phyloP scores from a whole-genome alignment of 2,113 vertebrate genomes.

The Numenius arquata region DNA sequence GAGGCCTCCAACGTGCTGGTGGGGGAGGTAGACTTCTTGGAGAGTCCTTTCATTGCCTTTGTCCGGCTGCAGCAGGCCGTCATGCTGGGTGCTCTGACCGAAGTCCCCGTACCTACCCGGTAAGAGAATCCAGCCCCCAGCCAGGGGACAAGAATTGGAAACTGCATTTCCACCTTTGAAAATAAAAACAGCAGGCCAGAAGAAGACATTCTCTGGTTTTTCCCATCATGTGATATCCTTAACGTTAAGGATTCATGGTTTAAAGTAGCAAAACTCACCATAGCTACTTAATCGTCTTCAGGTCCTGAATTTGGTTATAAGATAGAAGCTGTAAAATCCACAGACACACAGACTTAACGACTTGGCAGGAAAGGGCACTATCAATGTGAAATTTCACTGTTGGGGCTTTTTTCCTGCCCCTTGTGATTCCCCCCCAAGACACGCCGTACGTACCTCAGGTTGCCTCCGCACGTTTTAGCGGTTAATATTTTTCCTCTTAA shows the following conservation, averaged over 20 bases:
- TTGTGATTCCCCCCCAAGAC: background rate
- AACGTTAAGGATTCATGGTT: accelerated
- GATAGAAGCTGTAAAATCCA: background rate
- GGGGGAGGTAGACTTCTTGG: conserved; percentile 96
- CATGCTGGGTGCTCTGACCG: conserved; percentile 94
- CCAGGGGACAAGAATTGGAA: too few relatives aligned
- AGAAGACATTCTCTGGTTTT: too few relatives aligned
- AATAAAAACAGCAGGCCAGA: background rate
- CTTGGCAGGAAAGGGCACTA: background rate
- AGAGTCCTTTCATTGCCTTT: conserved; percentile 93
- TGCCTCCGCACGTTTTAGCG: background rate
- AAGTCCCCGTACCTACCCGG: conserved; percentile 97
- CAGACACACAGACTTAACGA: background rate
- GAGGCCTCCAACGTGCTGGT: conserved; percentile 98
- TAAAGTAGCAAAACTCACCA: background rate
- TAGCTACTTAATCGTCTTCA: background rate
- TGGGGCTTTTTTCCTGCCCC: background rate
- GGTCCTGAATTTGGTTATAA: background rate
- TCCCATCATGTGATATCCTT: accelerated
- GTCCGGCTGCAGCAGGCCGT: conserved; percentile 94
- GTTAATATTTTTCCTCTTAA: background rate
- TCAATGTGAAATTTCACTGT: background rate
- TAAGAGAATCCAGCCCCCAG: conserved; percentile 42
- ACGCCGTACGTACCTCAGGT: background rate
- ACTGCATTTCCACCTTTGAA: background rate